Evolutionary conservation across 2,797 vertebrate genomes (phyloP), one percentile per base, ranked within the genome.

Genomic region (Sebastolobus altivelis): DNA sequence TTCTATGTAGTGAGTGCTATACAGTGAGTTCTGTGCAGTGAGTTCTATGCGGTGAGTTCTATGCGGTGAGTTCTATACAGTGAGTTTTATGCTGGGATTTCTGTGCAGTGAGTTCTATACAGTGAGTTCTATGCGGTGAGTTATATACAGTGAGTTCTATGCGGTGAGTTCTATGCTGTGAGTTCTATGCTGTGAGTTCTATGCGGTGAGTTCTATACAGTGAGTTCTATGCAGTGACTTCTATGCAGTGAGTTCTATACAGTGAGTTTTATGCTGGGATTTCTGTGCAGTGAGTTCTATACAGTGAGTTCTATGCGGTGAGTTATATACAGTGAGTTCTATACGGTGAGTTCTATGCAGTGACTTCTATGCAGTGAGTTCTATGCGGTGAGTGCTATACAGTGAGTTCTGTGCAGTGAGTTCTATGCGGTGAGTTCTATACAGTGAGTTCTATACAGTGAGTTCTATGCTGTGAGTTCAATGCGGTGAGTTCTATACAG

Each of bases 1-100:
- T 4, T 37, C 0, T 4, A 37, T 37, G 3, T 10, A 33, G 33
- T 33, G 33, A 33, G 33, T 2, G 7, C 1, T 0, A 11, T 37
- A 1, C 37, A 37, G 35, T 37, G 3, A 37, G 35, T 46, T 40
- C 4, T 1, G 29, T 58, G 6, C 25, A 6, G 55, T 4, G 54
- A 52, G 8, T 38, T 12, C 4, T 1, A 14, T 29, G 1, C 22
- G 13, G 25, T 1, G 49, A 25, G 11, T 37, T 55, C 4, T 1
- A n/a, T 68, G 7, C 10, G 3, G 40, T 43, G 13, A 43, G 13
- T 43, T 38, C 6, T 0, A 27, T 56, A 3, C 12, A 27, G 25
- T 52, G 54, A 52, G 8, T 38, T 38, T 1, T 0, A 14, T 29
- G 0, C 11, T 13, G 12, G 2, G 49, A 25, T 6, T 37, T 55